Conservation (phyloP, 2,888 invertebrate species). For the Pseudolycoriella hygida region DNA sequence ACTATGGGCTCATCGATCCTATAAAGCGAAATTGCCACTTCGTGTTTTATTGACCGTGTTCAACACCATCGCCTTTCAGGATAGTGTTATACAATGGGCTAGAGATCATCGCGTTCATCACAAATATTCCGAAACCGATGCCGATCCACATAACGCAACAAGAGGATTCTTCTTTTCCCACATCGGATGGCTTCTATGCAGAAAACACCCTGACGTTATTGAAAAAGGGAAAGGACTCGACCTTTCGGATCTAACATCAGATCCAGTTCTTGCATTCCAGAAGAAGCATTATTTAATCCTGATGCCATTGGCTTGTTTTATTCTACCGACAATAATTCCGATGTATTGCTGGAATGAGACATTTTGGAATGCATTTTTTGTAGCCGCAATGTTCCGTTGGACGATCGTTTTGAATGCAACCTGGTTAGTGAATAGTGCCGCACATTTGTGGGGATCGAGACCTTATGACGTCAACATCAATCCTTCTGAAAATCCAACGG, state of each 20-base stretch:
- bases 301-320: conserved; percentile 58
- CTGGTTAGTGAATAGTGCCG: conserved; percentile 81
- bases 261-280: conserved; percentile 75
- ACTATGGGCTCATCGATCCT: conserved; percentile 88
- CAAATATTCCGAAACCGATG: conserved; percentile 85
- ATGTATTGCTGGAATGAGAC: conserved; percentile 63
- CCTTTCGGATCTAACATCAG: conserved; percentile 61
- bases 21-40: conserved; percentile 86
- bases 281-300: conserved; percentile 57
- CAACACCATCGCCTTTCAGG: conserved; percentile 85
- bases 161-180: conserved; percentile 93
- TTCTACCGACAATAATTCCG: conserved; percentile 58
- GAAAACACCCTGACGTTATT: conserved; percentile 81
- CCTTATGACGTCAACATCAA: conserved; percentile 59
- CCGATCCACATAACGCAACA: conserved; percentile 83
- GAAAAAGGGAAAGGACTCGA: conserved; percentile 74
- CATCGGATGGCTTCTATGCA: conserved; percentile 82
- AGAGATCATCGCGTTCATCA: conserved; percentile 76
- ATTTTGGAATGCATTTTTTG: conserved; percentile 45
- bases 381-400: conserved; percentile 59
- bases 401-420: conserved; percentile 66
- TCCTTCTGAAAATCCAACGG: conserved; percentile 45
- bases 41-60: conserved; percentile 58
- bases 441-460: conserved; percentile 62
- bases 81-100: conserved; percentile 61